Base-by-base conservation (phyloP, 2,113 vertebrate species). In the Mesocricetus auratus region DNA sequence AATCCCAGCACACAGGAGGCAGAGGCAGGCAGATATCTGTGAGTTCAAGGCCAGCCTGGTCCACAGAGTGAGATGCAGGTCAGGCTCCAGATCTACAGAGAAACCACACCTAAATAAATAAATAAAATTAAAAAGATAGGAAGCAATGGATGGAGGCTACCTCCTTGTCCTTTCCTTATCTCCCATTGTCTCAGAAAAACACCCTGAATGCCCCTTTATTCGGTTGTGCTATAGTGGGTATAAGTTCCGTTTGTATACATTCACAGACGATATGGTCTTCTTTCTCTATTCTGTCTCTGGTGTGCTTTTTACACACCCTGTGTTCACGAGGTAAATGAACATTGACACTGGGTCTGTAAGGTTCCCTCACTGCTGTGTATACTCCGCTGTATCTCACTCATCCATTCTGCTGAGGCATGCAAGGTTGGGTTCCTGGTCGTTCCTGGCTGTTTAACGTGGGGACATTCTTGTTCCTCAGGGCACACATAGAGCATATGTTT, bases 401-500 rank as follows among this genome's bases (percentile, higher is more conserved):
- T n/a, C 60, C 58, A 22, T 16, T 50, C 17, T 60, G 0, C n/a
- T 3, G 45, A 16, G 45, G 21, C 50, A 21, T 16, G 19, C 4
- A 2, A 21, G 47, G 11, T 9, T 50, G 42, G 1, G n/a, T 11
- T 86, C 60, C 56, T 21, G 19, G 24, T 79, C 60, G 50, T 26
- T 36, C 58, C 8, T 5, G 71, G 31, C 56, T 45, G 0, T 6
- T 26, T 3, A 53, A 12, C 16, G 17, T 11, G 53, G 33, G 39
- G 16, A 42, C 69, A 31, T 4, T 26, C 69, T 31, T 73, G 22
- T 78, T 64, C 85, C 8, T 29, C 16, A 29, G 31, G 47, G 45
- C 1, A 3, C 12, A 9, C 6, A 2, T 53, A 31, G 39, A 26
- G 2, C 11, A 4, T 78, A 36, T 58, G 1, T 2, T 24, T 66